Evolutionary conservation across 2,113 vertebrate species (phyloP), one percentile per base, ranked within the genome.

Genomic region (Colius striatus): DNA sequence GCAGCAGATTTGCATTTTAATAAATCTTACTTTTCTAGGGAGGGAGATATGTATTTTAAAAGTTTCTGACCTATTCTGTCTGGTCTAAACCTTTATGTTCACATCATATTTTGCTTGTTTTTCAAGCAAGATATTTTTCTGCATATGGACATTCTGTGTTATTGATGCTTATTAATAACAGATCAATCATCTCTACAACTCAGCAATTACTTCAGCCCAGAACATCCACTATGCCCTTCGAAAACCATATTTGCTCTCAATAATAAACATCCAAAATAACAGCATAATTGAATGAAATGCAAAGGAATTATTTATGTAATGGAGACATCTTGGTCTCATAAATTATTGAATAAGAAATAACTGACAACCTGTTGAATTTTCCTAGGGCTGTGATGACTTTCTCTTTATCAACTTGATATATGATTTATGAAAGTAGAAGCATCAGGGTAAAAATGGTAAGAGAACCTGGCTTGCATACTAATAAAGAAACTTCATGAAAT

Each of bases 231-330:
- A 88, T 92, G 67, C 41, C 87, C 78, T 96, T 94, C 91, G 95
- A 94, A 96, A n/a, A 3, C 41, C 68, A 74, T 5, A 26, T 16
- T 94, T 90, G 96, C 32, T 94, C 76, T 90, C 80, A 78, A 45
- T 83, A 92, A 75, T 86, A 97, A 95, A 74, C 83, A 91, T 92
- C 57, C 20, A 97, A 96, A 97, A 97, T 91, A 97, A 84, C 72
- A 83, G 45, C 58, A 68, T 88, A 97, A 95, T 86, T 94, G 95
- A 97, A 95, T 97, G 88, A 97, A 97, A 97, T 95, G 78, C 66
- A 95, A 97, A 82, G 81, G 92, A 97, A 98, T 97, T 97, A 97
- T 98, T 97, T 96, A 97, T 97, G 94, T 95, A 97, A 97, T 88
- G 81, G 96, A 98, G 95, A 96, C 67, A 96, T 96, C 97, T 97